A percentile compares a stretch with the other conserved stretches of the same genome.
These are phyloP conservation scores for Aelia acuminata DNA, from an alignment of 2,888 invertebrate genomes.

Conservation along the genomic window DNA sequence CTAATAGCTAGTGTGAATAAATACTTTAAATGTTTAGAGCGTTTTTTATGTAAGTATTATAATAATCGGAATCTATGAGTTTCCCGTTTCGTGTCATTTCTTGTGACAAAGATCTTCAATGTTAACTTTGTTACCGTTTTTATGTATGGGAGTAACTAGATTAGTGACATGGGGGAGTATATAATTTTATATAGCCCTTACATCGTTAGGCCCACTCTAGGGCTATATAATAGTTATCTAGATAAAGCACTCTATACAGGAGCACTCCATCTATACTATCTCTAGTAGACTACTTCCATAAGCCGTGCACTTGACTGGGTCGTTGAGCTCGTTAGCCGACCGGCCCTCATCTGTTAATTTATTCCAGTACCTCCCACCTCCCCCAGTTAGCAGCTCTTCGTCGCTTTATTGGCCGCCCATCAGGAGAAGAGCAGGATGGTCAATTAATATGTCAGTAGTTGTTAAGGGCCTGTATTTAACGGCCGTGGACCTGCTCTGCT, in stretches of 20 bases:
- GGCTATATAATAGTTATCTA: background rate
- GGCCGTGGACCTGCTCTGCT: background rate
- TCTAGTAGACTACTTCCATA: background rate
- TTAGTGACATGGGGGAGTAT: background rate
- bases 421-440: background rate
- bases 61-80: too few species aligned
- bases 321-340: conserved; percentile 22
- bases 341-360: conserved; percentile 45
- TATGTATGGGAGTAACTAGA: too few species aligned
- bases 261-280: background rate
- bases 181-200: background rate
- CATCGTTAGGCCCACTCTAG: background rate
- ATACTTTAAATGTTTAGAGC: too few species aligned
- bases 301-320: conserved; percentile 4
- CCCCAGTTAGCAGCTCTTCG: background rate
- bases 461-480: conserved; percentile 4
- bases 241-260: background rate
- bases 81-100: too few species aligned
- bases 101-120: too few species aligned
- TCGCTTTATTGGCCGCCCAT: conserved; percentile 15
- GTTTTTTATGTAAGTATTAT: too few species aligned
- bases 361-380: background rate
- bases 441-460: conserved; percentile 10
- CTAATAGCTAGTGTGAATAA: too few species aligned
- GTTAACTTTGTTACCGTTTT: too few species aligned